Evolutionary conservation across 2,113 vertebrate genomes (phyloP).

Genomic region (Urocolius indicus): DNA sequence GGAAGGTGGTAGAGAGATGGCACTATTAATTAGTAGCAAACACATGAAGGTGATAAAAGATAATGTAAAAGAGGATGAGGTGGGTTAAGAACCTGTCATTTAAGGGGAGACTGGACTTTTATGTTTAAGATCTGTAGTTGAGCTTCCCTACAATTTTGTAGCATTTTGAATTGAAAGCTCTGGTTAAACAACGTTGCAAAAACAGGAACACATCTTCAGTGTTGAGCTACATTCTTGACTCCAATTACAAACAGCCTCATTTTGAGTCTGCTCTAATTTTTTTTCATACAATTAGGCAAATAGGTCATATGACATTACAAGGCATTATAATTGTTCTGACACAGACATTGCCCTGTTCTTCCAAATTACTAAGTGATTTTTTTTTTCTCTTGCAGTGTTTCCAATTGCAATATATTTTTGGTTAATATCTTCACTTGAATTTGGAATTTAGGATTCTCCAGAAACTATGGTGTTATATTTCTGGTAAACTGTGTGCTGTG

Average conservation of each 20-base stretch:
- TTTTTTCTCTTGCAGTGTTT: neutral
- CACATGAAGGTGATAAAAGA: slow-evolving; percentile 43
- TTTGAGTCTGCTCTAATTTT: neutral
- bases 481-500: neutral
- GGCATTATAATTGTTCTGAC: neutral
- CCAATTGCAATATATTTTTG: neutral
- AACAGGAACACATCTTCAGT: neutral
- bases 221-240: neutral
- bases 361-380: neutral
- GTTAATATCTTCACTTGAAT: neutral
- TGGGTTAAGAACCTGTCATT: slow-evolving; percentile 1
- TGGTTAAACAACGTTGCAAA: neutral
- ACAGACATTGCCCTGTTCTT: neutral
- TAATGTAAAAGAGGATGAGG: neutral
- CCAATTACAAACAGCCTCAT: neutral
- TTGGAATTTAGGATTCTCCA: neutral
- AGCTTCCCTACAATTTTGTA: neutral
- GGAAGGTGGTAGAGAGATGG: slow-evolving; percentile 8
- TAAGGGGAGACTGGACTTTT: neutral
- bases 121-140: neutral
- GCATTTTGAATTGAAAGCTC: neutral
- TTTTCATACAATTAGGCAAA: neutral
- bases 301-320: neutral
- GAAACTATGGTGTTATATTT: neutral
- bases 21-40: slow-evolving; percentile 44